Conservation (phyloP, 2,888 invertebrate species). For the Drosophila helvetica region DNA sequence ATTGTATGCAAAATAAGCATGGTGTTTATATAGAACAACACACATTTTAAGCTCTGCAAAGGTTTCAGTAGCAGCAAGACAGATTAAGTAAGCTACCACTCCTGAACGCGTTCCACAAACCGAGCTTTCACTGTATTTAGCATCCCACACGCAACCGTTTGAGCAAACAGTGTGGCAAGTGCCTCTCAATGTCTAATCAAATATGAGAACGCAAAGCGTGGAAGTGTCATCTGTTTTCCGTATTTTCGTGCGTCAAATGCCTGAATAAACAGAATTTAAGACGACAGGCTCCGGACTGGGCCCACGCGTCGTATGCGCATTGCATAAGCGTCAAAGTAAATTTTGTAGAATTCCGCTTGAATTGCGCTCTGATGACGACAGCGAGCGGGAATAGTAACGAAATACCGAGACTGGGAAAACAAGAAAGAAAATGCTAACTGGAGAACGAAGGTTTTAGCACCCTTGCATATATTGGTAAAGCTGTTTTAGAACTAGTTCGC, state of each 20-base stretch:
- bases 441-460: background rate
- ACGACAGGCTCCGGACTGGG: conserved; percentile 11
- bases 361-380: conserved; percentile 62
- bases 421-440: background rate
- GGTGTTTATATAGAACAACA: too few relatives aligned
- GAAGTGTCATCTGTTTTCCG: background rate
- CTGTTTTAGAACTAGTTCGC: too few relatives aligned
- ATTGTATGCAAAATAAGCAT: too few relatives aligned
- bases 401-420: background rate
- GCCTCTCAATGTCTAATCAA: conserved; percentile 67
- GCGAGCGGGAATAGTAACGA: conserved; percentile 20
- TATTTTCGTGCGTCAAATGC: conserved; percentile 15
- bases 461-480: background rate
- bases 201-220: conserved; percentile 27
- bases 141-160: background rate
- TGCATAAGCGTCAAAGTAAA: conserved; percentile 73
- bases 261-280: conserved; percentile 50
- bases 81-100: too few relatives aligned
- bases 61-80: too few relatives aligned
- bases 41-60: too few relatives aligned
- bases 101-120: too few relatives aligned
- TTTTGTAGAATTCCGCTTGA: conserved; percentile 72
- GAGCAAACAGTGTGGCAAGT: conserved; percentile 14
- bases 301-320: conserved; percentile 58
- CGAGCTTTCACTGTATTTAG: background rate